These are phyloP conservation scores for Agrypnia vestita DNA, from an alignment of 1,140 invertebrate species.

Conservation along the genomic window DNA sequence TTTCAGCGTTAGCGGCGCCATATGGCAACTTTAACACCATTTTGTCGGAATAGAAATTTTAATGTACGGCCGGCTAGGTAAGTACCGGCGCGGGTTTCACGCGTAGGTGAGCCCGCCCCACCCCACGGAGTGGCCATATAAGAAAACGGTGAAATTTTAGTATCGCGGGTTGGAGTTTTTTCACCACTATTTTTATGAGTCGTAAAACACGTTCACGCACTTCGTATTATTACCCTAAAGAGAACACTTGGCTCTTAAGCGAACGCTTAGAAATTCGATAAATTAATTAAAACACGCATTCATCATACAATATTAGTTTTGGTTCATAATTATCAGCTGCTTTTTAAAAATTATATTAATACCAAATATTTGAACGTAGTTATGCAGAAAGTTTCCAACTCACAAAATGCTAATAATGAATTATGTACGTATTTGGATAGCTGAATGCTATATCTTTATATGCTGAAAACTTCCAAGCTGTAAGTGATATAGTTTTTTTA, in stretches of 20 bases:
- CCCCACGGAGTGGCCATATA: slow-evolving; percentile 18
- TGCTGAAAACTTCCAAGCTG: too few relatives aligned
- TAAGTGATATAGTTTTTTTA: too few relatives aligned
- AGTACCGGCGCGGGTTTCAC: neutral
- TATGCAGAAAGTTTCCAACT: too few relatives aligned
- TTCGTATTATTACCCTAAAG: neutral
- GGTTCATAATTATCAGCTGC: too few relatives aligned
- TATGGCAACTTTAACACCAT: slow-evolving; percentile 38
- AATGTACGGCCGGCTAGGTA: slow-evolving; percentile 31
- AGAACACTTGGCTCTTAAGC: slow-evolving; percentile 13
- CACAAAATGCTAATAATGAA: too few relatives aligned
- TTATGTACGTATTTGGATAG: too few relatives aligned
- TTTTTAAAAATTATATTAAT: too few relatives aligned
- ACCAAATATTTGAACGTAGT: too few relatives aligned
- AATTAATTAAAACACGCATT: too few relatives aligned
- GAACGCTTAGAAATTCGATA: neutral
- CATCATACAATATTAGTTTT: too few relatives aligned
- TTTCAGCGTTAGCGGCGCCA: slow-evolving; percentile 32
- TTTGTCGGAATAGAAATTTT: slow-evolving; percentile 39
- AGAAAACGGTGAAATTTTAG: slow-evolving; percentile 33
- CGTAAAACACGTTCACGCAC: slow-evolving; percentile 25
- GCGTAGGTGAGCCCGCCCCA: neutral
- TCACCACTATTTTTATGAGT: slow-evolving; percentile 23
- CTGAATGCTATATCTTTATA: too few relatives aligned
- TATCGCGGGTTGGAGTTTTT: slow-evolving; percentile 27